Percentiles rank a stretch among this genome's conserved stretches.
Evolutionary conservation across 2,888 invertebrate genomes (phyloP).

Genomic region (Embidobia sp.): DNA sequence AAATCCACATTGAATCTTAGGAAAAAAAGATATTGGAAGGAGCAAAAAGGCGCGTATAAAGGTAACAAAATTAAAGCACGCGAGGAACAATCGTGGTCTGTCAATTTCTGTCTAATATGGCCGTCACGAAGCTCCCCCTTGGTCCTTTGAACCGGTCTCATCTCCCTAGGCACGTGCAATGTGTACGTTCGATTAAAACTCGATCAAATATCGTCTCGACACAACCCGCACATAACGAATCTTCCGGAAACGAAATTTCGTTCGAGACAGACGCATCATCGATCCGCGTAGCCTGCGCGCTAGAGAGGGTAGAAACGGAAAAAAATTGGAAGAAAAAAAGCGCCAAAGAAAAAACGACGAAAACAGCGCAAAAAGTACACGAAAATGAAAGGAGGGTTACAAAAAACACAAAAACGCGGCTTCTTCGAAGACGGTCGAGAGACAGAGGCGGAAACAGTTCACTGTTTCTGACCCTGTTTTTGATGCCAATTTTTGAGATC

Average conservation of each 20-base stretch:
- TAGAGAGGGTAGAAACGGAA: slow-evolving; percentile 39
- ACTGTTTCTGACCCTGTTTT: too few species aligned
- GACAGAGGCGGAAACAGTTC: too few species aligned
- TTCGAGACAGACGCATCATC: slow-evolving; percentile 70
- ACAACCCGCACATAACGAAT: slow-evolving; percentile 67
- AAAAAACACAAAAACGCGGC: slow-evolving; percentile 33
- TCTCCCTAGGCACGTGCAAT: slow-evolving; percentile 58
- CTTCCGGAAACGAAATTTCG: slow-evolving; percentile 71
- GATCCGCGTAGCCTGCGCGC: slow-evolving; percentile 66
- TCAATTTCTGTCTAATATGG: slow-evolving; percentile 46
- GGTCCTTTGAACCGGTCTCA: slow-evolving; percentile 46
- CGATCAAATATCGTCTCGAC: slow-evolving; percentile 63
- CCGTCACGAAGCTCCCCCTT: slow-evolving; percentile 14
- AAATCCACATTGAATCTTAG: too few species aligned
- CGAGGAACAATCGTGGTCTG: slow-evolving; percentile 5
- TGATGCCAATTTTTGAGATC: too few species aligned
- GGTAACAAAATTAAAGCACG: background rate
- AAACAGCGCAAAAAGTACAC: slow-evolving; percentile 57
- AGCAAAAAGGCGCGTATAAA: too few species aligned
- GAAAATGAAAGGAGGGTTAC: slow-evolving; percentile 49
- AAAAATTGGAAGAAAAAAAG: slow-evolving; percentile 54
- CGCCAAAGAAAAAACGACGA: slow-evolving; percentile 32
- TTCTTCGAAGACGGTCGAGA: slow-evolving; percentile 21
- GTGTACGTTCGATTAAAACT: slow-evolving; percentile 63
- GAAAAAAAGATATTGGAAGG: too few species aligned